Evolutionary conservation across 2,888 invertebrate genomes (phyloP), one percentile per base, ranked within the genome.

Genomic region (Rhorus exstirpatorius): DNA sequence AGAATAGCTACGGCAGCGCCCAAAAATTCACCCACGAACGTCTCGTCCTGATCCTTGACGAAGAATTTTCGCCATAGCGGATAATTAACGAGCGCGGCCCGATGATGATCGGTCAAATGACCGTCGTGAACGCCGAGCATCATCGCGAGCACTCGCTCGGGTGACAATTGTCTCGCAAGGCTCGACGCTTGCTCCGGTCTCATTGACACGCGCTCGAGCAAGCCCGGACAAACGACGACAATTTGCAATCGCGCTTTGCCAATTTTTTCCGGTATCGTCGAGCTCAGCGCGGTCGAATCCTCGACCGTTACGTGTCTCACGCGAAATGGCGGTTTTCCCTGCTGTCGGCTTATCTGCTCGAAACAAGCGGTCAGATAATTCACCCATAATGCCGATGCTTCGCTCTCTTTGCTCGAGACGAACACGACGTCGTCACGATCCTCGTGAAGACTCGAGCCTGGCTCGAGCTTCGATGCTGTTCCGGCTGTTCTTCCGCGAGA

Each of bases 11-110:
- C 96, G 0, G 97, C 97, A 6, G 96, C 96, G 0, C 96, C 96
- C n/a, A 98, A 93, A 89, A 97, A 96, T 83, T 97, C 97, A 84
- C 97, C 96, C 41, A 97, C 97, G 90, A 97, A 97, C 0, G 96
- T 96, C 70, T 96, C 96, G 92, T 97, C 97, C 90, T 97, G 97
- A 90, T 97, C 97, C 63, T 96, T 95, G 17, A 97, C 96, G 55
- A 94, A 95, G 93, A 97, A 96, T 91, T 97, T 96, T 80, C 96
- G 95, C 97, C 97, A 98, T 88, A 96, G 95, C 79, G 96, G 95
- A 90, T 96, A 97, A 58, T 95, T 95, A 1, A 96, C 95, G 86
- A 97, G 94, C 63, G 95, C 96, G 94, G 92, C 31, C 91, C 95
- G 95, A 88, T 97, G 96, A 82, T 94, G 94, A 71, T 96, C 95